Evolutionary conservation across 2,797 vertebrate species (phyloP), one percentile per base, ranked within the genome.

Genomic region (Aldrovandia affinis): DNA sequence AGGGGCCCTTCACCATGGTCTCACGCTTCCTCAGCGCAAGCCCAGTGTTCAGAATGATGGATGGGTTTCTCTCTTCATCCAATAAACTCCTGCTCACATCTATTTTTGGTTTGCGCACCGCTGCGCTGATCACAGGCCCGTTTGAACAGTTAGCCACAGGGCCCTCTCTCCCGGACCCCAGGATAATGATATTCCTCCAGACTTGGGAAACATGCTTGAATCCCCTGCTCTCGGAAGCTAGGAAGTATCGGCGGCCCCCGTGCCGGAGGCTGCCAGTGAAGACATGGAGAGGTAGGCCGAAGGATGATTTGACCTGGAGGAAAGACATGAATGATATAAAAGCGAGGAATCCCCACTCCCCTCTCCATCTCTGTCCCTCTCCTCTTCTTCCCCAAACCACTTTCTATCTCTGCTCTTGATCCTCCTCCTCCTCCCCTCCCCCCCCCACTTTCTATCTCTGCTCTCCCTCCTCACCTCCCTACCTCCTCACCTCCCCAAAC

Each of bases 181-280:
- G 83, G 73, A 81, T 87, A 88, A 89, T 88, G 77, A 87, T 83
- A 86, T 89, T 87, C 87, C 39, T 33, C 47, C 81, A 54, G 84
- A 83, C 82, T 25, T 12, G 86, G 86, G 85, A 0, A 2, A 81
- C 50, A 61, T 28, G 83, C 85, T 82, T 78, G 85, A 86, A 79
- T 39, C 70, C 47, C 44, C 59, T 61, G 1, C 65, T 54, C 68
- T 82, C 84, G 81, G 80, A 83, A 73, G 73, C 81, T 83, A 33
- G 80, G 86, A 81, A 75, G 44, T 55, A 63, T 55, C 18, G 80
- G 80, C 68, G 70, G 77, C 47, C 14, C 78, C 80, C 42, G 57
- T 18, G 5, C 36, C 33, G 39, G 52, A 44, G 50, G 55, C 68
- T 4, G 61, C 33, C 47, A n/a, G 80, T 68, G 57, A 30, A 10